A percentile compares a stretch with the other conserved stretches of the same genome.
These are phyloP conservation scores for Babylonia areolata DNA, from an alignment of 1,140 invertebrate genomes.

Conservation along the genomic window DNA sequence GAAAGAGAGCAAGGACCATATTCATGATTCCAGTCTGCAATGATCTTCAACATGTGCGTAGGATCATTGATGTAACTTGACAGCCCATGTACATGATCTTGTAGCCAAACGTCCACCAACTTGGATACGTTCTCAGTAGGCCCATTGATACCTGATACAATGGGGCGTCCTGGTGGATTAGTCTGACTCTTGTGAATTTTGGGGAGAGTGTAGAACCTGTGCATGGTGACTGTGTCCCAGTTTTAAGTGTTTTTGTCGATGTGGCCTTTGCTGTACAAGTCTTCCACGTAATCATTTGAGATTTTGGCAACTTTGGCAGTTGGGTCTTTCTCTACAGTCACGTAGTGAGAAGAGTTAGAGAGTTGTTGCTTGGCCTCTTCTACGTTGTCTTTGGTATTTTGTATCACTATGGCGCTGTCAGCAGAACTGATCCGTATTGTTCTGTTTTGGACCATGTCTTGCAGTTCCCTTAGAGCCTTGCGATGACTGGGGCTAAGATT, in stretches of 20 bases:
- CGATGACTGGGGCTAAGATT: background rate
- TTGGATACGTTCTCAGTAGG: background rate
- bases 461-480: background rate
- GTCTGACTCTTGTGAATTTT: background rate
- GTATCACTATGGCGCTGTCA: background rate
- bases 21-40: background rate
- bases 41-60: background rate
- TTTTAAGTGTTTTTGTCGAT: background rate
- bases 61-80: no score
- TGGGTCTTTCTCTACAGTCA: background rate
- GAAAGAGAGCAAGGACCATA: no score
- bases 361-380: background rate
- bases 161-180: background rate
- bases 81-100: background rate
- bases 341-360: background rate
- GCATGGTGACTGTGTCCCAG: background rate
- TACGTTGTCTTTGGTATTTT: background rate
- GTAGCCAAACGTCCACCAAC: background rate
- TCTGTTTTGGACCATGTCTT: background rate
- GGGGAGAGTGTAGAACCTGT: background rate
- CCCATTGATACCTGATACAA: background rate
- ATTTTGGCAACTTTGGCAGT: background rate
- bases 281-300: background rate
- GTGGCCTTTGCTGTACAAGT: background rate
- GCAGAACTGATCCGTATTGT: background rate